Conservation (phyloP, 2,113 vertebrate species). For the Microtus pennsylvanicus region DNA sequence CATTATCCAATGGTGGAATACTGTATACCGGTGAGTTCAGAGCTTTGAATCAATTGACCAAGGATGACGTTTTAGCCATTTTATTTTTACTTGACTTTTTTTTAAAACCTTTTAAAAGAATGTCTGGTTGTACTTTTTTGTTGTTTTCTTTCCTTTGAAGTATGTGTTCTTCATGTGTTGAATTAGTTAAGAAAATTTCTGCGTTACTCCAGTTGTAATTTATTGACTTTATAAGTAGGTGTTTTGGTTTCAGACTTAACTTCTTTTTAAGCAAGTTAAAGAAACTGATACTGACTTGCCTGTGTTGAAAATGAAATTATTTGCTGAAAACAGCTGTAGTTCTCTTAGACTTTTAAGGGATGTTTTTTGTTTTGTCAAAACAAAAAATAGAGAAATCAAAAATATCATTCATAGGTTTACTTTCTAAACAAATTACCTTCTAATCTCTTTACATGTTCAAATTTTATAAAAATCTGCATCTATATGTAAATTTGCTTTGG, state of each 20-base stretch:
- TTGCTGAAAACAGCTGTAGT: background rate
- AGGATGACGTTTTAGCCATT: background rate
- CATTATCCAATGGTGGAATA: slow-evolving; percentile 99
- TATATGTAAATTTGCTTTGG: background rate
- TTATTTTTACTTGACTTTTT: background rate
- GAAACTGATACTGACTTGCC: background rate
- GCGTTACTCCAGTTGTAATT: background rate
- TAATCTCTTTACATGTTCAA: background rate
- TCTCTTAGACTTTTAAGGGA: slow-evolving; percentile 18
- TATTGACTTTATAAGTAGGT: background rate
- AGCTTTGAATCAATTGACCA: background rate
- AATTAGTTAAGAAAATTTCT: background rate
- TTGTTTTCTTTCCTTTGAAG: slow-evolving; percentile 26
- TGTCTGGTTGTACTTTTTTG: background rate
- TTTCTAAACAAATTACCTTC: background rate
- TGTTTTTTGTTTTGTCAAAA: background rate
- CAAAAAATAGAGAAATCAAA: slow-evolving; percentile 42
- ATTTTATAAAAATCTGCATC: background rate
- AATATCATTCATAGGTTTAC: background rate
- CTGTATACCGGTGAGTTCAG: slow-evolving; percentile 95
- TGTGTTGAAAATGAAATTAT: slow-evolving; percentile 2
- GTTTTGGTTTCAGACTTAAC: slow-evolving; percentile 42
- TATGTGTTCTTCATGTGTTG: background rate
- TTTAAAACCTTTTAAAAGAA: background rate
- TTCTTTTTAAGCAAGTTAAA: slow-evolving; percentile 32